Percentiles rank a stretch among this genome's conserved stretches.
These are phyloP conservation scores for Paradisaea rubra DNA, from an alignment of 2,113 vertebrate species.

Conservation along the genomic window DNA sequence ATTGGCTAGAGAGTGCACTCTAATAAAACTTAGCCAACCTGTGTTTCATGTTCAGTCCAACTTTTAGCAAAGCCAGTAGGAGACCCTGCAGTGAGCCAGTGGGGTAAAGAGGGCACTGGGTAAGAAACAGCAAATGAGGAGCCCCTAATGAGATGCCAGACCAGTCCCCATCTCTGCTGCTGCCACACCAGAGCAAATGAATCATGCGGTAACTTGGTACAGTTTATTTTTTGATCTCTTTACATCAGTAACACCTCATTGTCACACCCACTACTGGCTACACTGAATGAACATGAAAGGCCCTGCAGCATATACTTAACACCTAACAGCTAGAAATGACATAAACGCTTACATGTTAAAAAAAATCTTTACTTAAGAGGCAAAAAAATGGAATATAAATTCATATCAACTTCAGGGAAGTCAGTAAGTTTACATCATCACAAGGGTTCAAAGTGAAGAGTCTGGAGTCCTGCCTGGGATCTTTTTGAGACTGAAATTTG, in stretches of 20 bases:
- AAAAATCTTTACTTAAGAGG: background rate
- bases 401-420: background rate
- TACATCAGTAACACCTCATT: background rate
- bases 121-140: background rate
- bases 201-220: accelerated
- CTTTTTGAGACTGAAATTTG: background rate
- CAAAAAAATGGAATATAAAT: background rate
- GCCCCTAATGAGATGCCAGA: background rate
- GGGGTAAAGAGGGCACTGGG: background rate
- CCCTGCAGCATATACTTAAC: background rate
- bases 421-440: background rate
- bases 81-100: background rate
- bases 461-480: background rate
- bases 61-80: background rate
- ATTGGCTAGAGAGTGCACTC: background rate
- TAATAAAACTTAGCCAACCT: background rate
- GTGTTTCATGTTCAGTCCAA: background rate
- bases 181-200: background rate
- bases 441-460: background rate
- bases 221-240: background rate
- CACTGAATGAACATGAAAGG: background rate
- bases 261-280: background rate
- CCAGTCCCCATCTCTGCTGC: background rate
- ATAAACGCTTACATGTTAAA: background rate
- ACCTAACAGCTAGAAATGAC: background rate